Evolutionary conservation across 2,888 invertebrate species (phyloP), one percentile per base, ranked within the genome.

Genomic region (Acleris laterana): DNA sequence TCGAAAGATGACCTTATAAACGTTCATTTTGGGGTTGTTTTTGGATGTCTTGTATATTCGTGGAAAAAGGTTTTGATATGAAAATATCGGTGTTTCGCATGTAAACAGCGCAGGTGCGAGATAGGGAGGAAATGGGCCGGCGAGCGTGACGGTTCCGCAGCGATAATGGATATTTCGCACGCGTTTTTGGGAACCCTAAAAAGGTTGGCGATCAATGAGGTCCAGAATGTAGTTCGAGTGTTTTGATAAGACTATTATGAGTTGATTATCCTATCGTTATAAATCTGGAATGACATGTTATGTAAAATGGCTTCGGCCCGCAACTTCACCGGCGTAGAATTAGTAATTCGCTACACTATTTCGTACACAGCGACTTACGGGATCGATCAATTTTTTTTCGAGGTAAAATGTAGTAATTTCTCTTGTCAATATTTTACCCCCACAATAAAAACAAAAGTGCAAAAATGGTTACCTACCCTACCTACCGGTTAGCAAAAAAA

Each of bases 81-180:
- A 82, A 81, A 85, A 85, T 84, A 82, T 83, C 77, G 77, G 78
- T 78, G 78, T 83, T 82, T 81, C 71, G 77, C 81, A 79, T 81
- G 80, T 78, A 74, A 74, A 78, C 72, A 75, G 74, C 74, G 76
- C 78, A 79, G 80, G 76, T 76, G 78, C 65, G 68, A 72, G 72
- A 71, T 73, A 68, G 69, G 66, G 49, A 71, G 76, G 78, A 79
- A 79, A 80, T 78, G 78, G 77, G 75, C 68, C 69, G 57, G 72
- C 71, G 74, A 68, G 71, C 73, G 76, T 77, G 78, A 75, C 74
- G 73, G 63, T 68, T 71, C 63, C 70, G 52, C 68, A 17, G 62
- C 56, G 66, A 60, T 53, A 68, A 62, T 68, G 61, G 66, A 57
- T 49, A 46, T 59, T 57, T 56, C 57, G 66, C 61, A 56, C 61